Evolutionary conservation across 2,888 invertebrate genomes (phyloP), one percentile per base, ranked within the genome.

Genomic region (Zaprionus bogoriensis): DNA sequence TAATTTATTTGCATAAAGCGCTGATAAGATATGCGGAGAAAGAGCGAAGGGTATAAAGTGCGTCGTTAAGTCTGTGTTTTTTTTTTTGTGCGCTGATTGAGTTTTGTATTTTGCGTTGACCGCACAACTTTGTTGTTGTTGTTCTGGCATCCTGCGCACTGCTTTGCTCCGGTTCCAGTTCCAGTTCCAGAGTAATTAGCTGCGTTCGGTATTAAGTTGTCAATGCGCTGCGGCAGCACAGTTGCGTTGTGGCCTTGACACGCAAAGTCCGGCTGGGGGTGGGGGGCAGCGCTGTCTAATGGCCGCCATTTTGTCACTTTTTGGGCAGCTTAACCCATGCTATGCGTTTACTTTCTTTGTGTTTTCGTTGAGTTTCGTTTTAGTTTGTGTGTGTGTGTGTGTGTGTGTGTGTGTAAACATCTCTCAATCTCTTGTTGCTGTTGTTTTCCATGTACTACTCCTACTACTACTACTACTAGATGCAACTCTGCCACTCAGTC

Each of bases 131-230:
- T 12, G 17, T 41, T 50, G 44, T 23, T 53, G 30, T 32, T 52
- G 38, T 10, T 47, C 46, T 44, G 51, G 25, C 12, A 51, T 39
- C 30, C 51, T 45, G 58, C 48, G 39, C 46, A 32, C 12, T 14
- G 14, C 4, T 6, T 50, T 36, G n/a, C 9, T 36, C 5, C 17
- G 22, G 12, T 41, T 53, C 32, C 14, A 32, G 32, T 32, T 23
- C 57, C 9, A 44, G 65, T 58, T 70, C n/a, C n/a, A n/a, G 75
- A 73, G 77, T 84, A 82, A 82, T 82, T 78, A 81, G 74, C 69
- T 65, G 22, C 45, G 52, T 69, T 62, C 22, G 38, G 81, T 54
- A 81, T 81, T 77, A 78, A 68, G 60, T 62, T 78, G 78, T 84
- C 84, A 76, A 64, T 67, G 36, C 47, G 48, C 32, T 47, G 46